Conservation (phyloP, 30 jellyfish, hydroid and myxozoan genomes). For the Aurelia sp. region DNA sequence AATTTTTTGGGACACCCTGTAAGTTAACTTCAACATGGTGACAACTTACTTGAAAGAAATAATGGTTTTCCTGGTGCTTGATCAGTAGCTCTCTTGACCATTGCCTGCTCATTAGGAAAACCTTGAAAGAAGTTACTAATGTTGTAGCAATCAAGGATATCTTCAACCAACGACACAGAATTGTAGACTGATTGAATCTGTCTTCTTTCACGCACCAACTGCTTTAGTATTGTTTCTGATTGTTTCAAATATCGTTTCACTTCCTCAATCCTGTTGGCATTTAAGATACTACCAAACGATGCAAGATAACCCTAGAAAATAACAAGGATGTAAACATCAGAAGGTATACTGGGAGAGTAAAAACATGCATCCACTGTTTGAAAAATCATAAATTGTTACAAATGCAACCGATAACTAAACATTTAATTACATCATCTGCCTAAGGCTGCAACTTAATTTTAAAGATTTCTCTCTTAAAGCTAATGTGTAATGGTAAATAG, state of each 20-base stretch:
- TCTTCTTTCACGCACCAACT: conserved; percentile 23
- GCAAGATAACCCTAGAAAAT: conserved; percentile 6
- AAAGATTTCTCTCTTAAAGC: too few relatives aligned
- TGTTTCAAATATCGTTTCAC: conserved; percentile 11
- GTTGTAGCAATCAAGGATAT: conserved; percentile 68
- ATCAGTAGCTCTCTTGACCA: conserved; percentile 73
- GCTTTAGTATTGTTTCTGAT: conserved; percentile 26
- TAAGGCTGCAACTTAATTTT: too few relatives aligned
- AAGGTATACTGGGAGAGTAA: neutral
- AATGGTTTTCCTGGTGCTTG: conserved; percentile 63
- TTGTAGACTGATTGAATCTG: conserved; percentile 41
- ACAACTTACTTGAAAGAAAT: conserved; percentile 77
- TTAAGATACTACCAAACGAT: conserved; percentile 20
- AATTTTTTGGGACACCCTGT: neutral
- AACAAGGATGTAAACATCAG: neutral
- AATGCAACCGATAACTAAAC: too few relatives aligned
- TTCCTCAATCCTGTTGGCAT: conserved; percentile 1
- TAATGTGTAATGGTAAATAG: too few relatives aligned
- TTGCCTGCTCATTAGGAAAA: conserved; percentile 58
- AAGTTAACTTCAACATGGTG: neutral
- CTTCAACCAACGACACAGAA: conserved; percentile 23
- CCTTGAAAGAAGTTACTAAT: conserved; percentile 63
- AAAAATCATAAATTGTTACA: too few relatives aligned
- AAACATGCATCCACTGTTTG: too few relatives aligned
- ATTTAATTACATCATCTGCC: too few relatives aligned